Percentiles rank a stretch among this genome's conserved stretches.
phyloP scores from a whole-genome alignment of 2,113 vertebrate genomes.

The mouse (Mus musculus) region DNA sequence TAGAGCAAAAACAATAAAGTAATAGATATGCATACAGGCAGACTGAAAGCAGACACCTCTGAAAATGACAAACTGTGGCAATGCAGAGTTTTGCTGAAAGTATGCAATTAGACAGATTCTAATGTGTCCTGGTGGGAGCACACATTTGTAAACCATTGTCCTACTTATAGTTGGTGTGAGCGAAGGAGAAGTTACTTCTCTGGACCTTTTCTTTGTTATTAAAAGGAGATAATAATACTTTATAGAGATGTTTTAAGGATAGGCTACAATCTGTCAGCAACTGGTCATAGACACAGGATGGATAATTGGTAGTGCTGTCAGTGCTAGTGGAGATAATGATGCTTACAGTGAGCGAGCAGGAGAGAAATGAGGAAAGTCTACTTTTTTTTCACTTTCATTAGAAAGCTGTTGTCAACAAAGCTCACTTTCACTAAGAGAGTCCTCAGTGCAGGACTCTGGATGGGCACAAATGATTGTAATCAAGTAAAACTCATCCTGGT shows the following conservation, averaged over 20 bases:
- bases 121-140: background rate
- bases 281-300: background rate
- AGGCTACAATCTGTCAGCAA: background rate
- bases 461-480: too few species aligned
- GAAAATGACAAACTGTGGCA: background rate
- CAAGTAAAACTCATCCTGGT: background rate
- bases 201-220: background rate
- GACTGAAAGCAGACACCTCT: background rate
- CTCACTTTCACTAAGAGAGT: background rate
- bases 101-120: background rate
- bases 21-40: background rate
- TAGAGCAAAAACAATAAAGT: background rate
- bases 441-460: background rate
- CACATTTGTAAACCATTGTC: background rate
- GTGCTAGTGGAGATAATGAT: background rate
- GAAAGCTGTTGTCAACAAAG: background rate
- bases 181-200: background rate
- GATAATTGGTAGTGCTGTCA: background rate
- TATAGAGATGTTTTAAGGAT: background rate
- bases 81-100: background rate
- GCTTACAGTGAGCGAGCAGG: background rate
- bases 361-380: background rate
- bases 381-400: background rate
- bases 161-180: background rate
- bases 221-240: background rate